Conservation (phyloP, 2,888 invertebrate species). For the Pristionchus exspectatus region DNA sequence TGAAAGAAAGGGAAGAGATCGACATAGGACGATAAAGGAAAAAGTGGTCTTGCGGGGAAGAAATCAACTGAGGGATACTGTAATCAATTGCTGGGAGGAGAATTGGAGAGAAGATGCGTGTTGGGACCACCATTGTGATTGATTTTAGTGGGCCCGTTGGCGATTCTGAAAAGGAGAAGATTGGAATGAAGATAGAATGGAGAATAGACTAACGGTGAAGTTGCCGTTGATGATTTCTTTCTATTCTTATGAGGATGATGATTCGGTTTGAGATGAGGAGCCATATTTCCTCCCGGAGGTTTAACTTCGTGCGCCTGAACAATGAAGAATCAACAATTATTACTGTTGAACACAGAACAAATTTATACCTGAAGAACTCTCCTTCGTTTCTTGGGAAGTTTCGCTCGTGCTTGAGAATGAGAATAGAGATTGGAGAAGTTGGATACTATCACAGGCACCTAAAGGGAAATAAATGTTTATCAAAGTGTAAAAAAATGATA, state of each 20-base stretch:
- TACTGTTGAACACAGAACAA: background rate
- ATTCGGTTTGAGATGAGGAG: constrained; percentile 56
- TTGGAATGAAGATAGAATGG: background rate
- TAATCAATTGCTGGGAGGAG: constrained; percentile 21
- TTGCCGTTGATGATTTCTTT: constrained; percentile 66
- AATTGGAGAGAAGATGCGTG: constrained; percentile 32
- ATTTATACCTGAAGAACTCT: constrained; percentile 68
- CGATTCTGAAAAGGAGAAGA: background rate
- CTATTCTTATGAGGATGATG: constrained; percentile 64
- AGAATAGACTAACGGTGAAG: background rate
- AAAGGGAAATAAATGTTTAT: background rate
- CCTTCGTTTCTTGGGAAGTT: constrained; percentile 77
- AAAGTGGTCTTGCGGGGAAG: background rate
- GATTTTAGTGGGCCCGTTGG: constrained; percentile 37
- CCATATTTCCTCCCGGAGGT: constrained; percentile 65
- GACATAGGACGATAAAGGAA: background rate
- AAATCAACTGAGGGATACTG: background rate
- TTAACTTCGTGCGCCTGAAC: constrained; percentile 72
- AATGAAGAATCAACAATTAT: background rate
- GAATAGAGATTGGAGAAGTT: constrained; percentile 74
- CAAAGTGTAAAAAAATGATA: constrained; percentile 56
- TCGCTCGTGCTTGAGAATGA: constrained; percentile 74
- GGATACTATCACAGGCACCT: constrained; percentile 65
- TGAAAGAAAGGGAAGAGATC: constrained; percentile 11
- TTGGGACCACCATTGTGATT: constrained; percentile 51